phyloP scores from a whole-genome alignment of 35 echinoderm and acorn worm species.

The Ophiothrix spiculata region DNA sequence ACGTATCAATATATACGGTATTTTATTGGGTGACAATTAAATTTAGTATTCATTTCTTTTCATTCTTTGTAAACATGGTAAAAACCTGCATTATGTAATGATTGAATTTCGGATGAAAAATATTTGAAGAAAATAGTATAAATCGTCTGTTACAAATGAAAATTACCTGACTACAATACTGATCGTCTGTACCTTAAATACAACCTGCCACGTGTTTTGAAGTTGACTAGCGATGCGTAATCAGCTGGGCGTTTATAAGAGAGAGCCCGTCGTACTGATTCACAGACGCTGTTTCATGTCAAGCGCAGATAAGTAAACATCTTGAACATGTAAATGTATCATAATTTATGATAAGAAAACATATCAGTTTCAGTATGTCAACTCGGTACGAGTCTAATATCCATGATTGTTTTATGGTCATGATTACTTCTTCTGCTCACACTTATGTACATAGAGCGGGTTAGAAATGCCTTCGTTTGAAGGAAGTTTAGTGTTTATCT shows the following conservation, averaged over 20 bases:
- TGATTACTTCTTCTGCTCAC: background rate
- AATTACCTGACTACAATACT: no score
- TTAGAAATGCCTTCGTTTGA: background rate
- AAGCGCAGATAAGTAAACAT: slow-evolving; percentile 7
- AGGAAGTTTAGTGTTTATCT: background rate
- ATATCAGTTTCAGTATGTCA: background rate
- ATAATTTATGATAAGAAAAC: slow-evolving; percentile 17
- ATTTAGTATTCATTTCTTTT: no score
- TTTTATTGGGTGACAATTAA: no score
- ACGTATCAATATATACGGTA: no score
- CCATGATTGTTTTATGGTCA: slow-evolving; percentile 7
- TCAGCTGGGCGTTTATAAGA: background rate
- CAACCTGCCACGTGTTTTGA: no score
- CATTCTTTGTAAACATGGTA: no score
- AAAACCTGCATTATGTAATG: no score
- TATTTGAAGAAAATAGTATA: no score
- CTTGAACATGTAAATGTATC: slow-evolving; percentile 4
- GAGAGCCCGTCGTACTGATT: background rate
- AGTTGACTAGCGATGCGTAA: background rate
- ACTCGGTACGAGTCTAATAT: background rate
- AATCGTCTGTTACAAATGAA: background rate
- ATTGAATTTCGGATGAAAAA: no score
- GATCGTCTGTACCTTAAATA: no score
- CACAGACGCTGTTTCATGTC: background rate
- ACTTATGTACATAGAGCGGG: background rate